Conservation (phyloP, 2,888 invertebrate species). For the Nomada flava region DNA sequence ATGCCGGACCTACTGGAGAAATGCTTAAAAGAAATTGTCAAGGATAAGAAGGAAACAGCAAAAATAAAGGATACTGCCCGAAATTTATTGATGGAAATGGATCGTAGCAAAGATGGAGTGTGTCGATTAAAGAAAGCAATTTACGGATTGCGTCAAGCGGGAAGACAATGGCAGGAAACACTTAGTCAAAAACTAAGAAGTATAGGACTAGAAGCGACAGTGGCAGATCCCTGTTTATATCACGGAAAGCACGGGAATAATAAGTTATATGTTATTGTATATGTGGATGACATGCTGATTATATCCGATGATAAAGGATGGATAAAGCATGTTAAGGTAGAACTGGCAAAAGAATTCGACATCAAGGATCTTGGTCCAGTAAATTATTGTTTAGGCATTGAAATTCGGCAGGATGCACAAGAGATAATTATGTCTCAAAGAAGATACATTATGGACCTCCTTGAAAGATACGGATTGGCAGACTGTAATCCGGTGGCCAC, state of each 20-base stretch:
- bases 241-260: background rate
- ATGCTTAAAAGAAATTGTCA: background rate
- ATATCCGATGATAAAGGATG: background rate
- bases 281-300: background rate
- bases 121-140: background rate
- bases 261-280: background rate
- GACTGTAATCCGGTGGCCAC: background rate
- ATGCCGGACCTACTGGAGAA: background rate
- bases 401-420: background rate
- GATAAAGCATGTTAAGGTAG: background rate
- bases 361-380: background rate
- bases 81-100: background rate
- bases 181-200: background rate
- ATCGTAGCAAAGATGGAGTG: background rate
- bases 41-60: background rate
- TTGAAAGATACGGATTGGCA: background rate
- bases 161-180: background rate
- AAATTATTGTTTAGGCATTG: background rate
- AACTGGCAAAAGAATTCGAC: background rate
- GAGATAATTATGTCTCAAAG: background rate
- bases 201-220: background rate
- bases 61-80: background rate
- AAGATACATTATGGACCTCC: background rate
- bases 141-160: background rate
- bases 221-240: background rate